Evolutionary conservation across 2,888 invertebrate genomes (phyloP), one percentile per base, ranked within the genome.

Genomic region (Chorisops tibialis): DNA sequence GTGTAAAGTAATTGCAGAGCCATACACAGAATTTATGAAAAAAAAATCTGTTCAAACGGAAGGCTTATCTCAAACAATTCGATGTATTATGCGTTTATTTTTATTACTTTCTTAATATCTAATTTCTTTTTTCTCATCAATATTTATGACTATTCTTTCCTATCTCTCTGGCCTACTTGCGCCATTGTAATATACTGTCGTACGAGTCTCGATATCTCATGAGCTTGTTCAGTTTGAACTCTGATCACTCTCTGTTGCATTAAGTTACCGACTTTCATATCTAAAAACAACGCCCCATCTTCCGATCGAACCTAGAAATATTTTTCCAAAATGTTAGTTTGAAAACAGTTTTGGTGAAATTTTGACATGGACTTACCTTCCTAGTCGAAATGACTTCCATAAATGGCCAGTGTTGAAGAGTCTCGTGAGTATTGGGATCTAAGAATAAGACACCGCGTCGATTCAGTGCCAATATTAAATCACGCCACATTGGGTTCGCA

Each of bases 221-320:
- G 95, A 39, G 97, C 97, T 81, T 98, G 93, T 79, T 97, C 96
- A 1, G 97, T 98, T 77, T 97, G 96, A 69, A 98, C 86, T 70
- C 96, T 84, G 65, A 95, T 93, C 71, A 96, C 94, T 69, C 93
- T 86, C 80, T 96, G 96, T 76, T 95, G 94, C 86, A 96, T 89
- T 73, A 97, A 81, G 74, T 96, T 96, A 35, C 97, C 96, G 73
- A 95, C 93, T 79, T 97, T 97, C 88, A 98, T 91, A 80, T 98
- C 97, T 76, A 98, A 82, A 80, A 87, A 95, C 65, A 96, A 81
- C 1, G 92, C 89, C 67, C 94, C 94, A 75, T 94, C 93, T 72
- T 95, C 95, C 0, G 93, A 93, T 66, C 93, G 85, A 30, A 88
- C 88, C 85, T 85, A 73, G 19, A 65, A 12, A 22, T 19, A 58